These are phyloP conservation scores for Pegea sp. DNA, from an alignment of 23 tunicate species.

Conservation along the genomic window DNA sequence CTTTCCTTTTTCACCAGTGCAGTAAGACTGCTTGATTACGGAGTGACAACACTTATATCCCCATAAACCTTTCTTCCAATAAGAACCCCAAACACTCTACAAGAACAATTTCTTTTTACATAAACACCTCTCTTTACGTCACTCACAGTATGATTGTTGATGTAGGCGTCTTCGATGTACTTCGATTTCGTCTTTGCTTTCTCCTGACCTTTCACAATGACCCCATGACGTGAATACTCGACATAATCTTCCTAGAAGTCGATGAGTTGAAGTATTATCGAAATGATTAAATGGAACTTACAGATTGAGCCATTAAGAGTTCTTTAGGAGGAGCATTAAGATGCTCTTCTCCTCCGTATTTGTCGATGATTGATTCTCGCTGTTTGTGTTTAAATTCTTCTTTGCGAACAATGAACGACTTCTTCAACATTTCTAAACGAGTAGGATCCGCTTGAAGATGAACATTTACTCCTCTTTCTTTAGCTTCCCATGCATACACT, in stretches of 20 bases:
- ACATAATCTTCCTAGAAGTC: slow-evolving; percentile 67
- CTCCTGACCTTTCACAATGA: slow-evolving; percentile 75
- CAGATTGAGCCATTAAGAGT: slow-evolving; percentile 90
- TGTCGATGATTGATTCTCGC: slow-evolving; percentile 47
- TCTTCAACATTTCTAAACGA: slow-evolving; percentile 54
- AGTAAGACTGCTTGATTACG: slow-evolving; percentile 54
- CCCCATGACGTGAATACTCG: slow-evolving; percentile 81
- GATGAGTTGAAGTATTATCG: no score
- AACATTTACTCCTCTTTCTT: slow-evolving; percentile 66
- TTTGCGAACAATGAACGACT: slow-evolving; percentile 37
- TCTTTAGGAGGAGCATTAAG: slow-evolving; percentile 93
- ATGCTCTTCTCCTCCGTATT: slow-evolving; percentile 88
- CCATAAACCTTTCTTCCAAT: slow-evolving; percentile 62
- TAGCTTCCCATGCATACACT: slow-evolving; percentile 98
- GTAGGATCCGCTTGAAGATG: slow-evolving; percentile 96
- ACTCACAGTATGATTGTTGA: slow-evolving; percentile 64
- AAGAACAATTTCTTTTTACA: not conserved
- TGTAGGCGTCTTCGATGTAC: slow-evolving; percentile 55
- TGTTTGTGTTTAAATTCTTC: slow-evolving; percentile 47
- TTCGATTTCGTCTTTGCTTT: slow-evolving; percentile 74
- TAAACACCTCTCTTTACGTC: not conserved
- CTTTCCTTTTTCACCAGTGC: slow-evolving; percentile 47
- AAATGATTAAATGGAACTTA: not conserved
- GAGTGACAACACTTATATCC: slow-evolving; percentile 85
- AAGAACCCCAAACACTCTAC: slow-evolving; percentile 72